Evolutionary conservation across 2,888 invertebrate species (phyloP), one percentile per base, ranked within the genome.

Genomic region (Amorpha juglandis): DNA sequence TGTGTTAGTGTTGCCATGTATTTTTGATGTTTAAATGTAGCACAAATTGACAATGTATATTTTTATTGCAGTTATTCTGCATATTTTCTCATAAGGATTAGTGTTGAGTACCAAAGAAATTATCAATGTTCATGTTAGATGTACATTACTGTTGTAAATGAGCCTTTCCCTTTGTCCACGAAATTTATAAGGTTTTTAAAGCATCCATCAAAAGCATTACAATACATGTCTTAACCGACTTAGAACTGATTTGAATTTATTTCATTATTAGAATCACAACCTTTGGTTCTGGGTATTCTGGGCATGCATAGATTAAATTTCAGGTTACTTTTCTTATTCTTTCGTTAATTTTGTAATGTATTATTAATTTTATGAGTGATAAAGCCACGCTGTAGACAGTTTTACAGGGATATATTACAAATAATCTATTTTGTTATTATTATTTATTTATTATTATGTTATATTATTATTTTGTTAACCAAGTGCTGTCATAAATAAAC

Each of bases 11-110:
- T 42, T 58, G 12, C 12, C 12, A 19, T 58, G 58, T 58, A 58
- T 58, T 58, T 55, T 58, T 58, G 55, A 55, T 55, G 58, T 58
- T 42, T 42, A 42, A 55, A 58, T 19, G 53, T 64, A 53, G 58
- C 62, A 65, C 62, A 65, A 21, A 58, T 58, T 58, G 58, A 58
- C 38, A 66, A 33, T 66, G 62, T 64, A 64, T 69, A 68, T 70
- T 66, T 68, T 67, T 69, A 68, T 63, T 65, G 70, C 71, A 71
- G 70, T 67, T 70, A 48, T 71, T 68, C 69, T 71, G 71, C 71
- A 70, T 53, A 48, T 64, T 65, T 63, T 65, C 63, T 51, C 48
- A 48, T 58, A 58, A 38, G 38, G 8, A 33, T 58, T 42, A 58
- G 58, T 58, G 58, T 58, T 58, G 58, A 58, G 35, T 38, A 42